Evolutionary conservation across 2,888 invertebrate genomes (phyloP), one percentile per base, ranked within the genome.

Genomic region (Epirrhoe alternata): DNA sequence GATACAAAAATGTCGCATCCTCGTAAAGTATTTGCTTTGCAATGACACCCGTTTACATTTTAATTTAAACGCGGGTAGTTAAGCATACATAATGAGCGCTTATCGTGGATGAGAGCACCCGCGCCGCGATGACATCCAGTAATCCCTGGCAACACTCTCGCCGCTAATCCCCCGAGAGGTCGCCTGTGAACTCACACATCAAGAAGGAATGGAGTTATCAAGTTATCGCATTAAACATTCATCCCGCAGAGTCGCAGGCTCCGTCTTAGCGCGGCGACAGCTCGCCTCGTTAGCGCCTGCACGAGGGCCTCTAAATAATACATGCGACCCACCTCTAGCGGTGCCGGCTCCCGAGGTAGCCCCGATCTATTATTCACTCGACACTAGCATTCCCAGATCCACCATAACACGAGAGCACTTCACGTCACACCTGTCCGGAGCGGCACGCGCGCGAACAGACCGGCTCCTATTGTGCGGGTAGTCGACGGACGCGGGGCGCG

Each of bases 321-420:
- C 70, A 80, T 74, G 74, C 47, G 63, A 82, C 83, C 77, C 73
- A 88, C 89, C 88, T 87, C 80, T 78, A 82, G 83, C 87, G 85
- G 85, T 83, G 87, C 82, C 84, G 82, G 86, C 84, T 81, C 79
- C 80, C 81, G 79, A 78, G 80, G 80, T 78, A 80, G 82, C 83
- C 81, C 71, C 79, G 80, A 77, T 82, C 71, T 80, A 81, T 81
- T 74, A 85, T 81, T 83, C 86, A 86, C 84, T 78, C 66, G 71
- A 72, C 83, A 85, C 85, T 76, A 79, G 69, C 79, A 83, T 82
- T 70, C 64, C 49, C 56, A 69, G 69, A 72, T 74, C 69, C 82
- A 84, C 78, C 76, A 78, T 61, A 77, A 69, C 82, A 81, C 81
- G 72, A 72, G 69, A 73, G 59, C 79, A 80, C 80, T 79, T 71